Conservation (phyloP, 2,113 vertebrate species). For the Hylia prasina region DNA sequence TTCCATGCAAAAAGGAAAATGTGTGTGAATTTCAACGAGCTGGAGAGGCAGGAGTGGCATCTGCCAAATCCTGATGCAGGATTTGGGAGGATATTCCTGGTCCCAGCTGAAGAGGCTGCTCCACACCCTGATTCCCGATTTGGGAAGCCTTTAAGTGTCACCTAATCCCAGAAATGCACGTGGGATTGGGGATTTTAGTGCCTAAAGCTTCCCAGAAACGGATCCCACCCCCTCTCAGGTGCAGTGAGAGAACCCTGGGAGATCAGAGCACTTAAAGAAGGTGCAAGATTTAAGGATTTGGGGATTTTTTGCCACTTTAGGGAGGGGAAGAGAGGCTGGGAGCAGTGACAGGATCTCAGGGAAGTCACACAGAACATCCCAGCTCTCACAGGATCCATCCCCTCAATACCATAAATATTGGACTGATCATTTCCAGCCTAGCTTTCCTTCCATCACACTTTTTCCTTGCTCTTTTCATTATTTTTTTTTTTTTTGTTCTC, state of each 20-base stretch:
- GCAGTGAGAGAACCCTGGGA: background rate
- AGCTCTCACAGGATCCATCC: background rate
- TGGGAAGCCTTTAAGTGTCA: background rate
- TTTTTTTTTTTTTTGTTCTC: background rate
- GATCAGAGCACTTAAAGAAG: background rate
- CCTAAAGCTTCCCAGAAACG: background rate
- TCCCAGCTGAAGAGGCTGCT: background rate
- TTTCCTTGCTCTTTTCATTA: background rate
- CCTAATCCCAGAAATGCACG: background rate
- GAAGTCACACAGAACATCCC: background rate
- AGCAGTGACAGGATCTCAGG: fast-evolving
- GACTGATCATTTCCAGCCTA: background rate
- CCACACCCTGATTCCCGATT: background rate
- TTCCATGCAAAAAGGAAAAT: background rate
- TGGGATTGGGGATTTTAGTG: background rate
- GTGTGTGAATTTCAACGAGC: background rate
- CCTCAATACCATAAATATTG: background rate
- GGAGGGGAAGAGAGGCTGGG: background rate
- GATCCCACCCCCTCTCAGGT: background rate
- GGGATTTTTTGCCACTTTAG: background rate
- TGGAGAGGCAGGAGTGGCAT: background rate
- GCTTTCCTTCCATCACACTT: background rate
- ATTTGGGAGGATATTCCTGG: background rate
- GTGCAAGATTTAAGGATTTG: background rate
- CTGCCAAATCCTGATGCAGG: background rate